Conservation (phyloP, 1,140 invertebrate species). For the Pinna nobilis region DNA sequence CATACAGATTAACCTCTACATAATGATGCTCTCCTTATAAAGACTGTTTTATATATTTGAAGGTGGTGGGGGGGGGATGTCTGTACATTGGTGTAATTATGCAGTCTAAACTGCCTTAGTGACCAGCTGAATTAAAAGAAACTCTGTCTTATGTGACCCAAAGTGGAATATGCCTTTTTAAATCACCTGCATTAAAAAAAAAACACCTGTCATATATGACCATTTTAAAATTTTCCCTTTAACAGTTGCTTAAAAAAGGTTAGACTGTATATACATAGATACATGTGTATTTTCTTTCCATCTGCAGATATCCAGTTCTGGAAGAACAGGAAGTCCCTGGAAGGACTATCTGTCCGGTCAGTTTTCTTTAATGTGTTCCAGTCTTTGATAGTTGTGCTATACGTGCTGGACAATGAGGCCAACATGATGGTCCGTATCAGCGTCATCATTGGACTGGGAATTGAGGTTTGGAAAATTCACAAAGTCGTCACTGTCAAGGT, state of each 20-base stretch:
- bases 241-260: not conserved
- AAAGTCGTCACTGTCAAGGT: constrained; percentile 84
- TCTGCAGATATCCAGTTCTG: constrained; percentile 98
- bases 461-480: constrained; percentile 99
- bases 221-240: too few species aligned
- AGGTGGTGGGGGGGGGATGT: too few species aligned
- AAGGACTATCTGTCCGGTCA: constrained; percentile 97
- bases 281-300: constrained; percentile 6
- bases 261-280: not conserved
- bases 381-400: constrained; percentile 94
- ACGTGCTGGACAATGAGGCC: constrained; percentile 98
- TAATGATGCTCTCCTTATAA: too few species aligned
- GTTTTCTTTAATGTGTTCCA: constrained; percentile 99
- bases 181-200: too few species aligned
- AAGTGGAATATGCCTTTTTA: too few species aligned
- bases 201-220: too few species aligned
- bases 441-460: constrained; percentile 89
- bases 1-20: too few species aligned
- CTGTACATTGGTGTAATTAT: too few species aligned
- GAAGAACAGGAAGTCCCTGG: constrained; percentile 97
- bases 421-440: constrained; percentile 96
- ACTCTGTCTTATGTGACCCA: too few species aligned
- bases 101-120: too few species aligned
- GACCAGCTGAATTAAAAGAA: too few species aligned
- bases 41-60: too few species aligned